Conservation (phyloP, 2,888 invertebrate species). For the Drosophila setosimentum region DNA sequence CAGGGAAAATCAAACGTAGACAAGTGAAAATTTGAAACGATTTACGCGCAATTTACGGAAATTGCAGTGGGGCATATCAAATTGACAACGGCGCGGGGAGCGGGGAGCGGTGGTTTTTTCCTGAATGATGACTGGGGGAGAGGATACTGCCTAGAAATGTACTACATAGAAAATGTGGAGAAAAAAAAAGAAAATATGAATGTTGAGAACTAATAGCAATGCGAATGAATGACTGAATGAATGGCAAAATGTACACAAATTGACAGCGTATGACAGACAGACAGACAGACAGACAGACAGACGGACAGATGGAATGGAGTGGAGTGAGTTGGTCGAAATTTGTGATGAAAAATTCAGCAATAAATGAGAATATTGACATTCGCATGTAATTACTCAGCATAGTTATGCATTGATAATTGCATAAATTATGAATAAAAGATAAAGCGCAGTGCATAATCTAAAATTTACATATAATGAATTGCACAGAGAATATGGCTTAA, state of each 20-base stretch:
- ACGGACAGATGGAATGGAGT: neutral
- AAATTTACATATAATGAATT: constrained; percentile 21
- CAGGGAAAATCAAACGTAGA: constrained; percentile 76
- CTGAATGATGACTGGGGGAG: neutral
- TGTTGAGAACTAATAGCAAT: constrained; percentile 65
- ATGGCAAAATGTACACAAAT: constrained; percentile 40
- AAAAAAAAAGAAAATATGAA: constrained; percentile 5
- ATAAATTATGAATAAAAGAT: constrained; percentile 42
- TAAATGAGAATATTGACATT: constrained; percentile 38
- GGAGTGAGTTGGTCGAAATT: constrained; percentile 15
- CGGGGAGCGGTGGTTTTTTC: neutral
- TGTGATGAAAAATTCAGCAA: constrained; percentile 32
- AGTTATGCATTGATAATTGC: constrained; percentile 53
- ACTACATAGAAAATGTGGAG: neutral
- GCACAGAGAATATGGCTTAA: neutral
- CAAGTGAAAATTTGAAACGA: constrained; percentile 82
- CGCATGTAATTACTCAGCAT: constrained; percentile 50
- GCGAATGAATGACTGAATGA: constrained; percentile 37
- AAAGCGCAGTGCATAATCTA: constrained; percentile 4
- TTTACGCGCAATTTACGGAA: constrained; percentile 78
- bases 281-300: constrained; percentile 2
- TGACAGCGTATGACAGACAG: constrained; percentile 33
- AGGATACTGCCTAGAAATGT: constrained; percentile 3
- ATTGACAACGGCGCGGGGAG: constrained; percentile 56
- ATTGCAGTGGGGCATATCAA: constrained; percentile 76